Conservation (phyloP, 1,140 invertebrate genomes). For the Rhynchophorus ferrugineus region DNA sequence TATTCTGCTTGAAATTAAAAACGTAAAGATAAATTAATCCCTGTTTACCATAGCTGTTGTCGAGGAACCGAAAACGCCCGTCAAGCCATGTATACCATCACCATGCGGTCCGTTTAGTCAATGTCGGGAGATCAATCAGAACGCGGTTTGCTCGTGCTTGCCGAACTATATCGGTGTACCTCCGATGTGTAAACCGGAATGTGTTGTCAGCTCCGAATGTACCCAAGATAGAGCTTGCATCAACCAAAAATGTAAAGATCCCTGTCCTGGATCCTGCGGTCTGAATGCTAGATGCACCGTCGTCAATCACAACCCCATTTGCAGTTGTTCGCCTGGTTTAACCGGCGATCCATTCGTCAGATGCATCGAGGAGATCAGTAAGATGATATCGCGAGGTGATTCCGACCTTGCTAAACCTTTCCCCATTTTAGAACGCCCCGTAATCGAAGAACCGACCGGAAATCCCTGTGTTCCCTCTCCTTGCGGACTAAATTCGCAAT, state of each 20-base stretch:
- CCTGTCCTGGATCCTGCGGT: conserved; percentile 67
- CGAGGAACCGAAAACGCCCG: conserved; percentile 42
- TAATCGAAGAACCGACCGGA: conserved; percentile 36
- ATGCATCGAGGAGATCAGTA: conserved; percentile 55
- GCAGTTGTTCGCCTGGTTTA: conserved; percentile 59
- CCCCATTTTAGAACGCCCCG: conserved; percentile 43
- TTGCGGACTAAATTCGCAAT: conserved; percentile 74
- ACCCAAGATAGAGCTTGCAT: conserved; percentile 60
- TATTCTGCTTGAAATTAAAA: no score
- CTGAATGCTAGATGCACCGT: conserved; percentile 64
- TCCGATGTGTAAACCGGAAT: conserved; percentile 66
- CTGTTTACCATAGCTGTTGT: conserved; percentile 35
- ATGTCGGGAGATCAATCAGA: conserved; percentile 55
- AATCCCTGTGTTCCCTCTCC: conserved; percentile 69
- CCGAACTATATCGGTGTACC: conserved; percentile 60
- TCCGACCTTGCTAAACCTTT: conserved; percentile 29
- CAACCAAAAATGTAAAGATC: conserved; percentile 68
- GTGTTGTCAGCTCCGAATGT: conserved; percentile 67
- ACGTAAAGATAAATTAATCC: no score
- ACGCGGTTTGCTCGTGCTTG: conserved; percentile 65
- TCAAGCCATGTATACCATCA: conserved; percentile 56
- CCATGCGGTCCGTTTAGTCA: conserved; percentile 65
- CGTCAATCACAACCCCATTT: conserved; percentile 70
- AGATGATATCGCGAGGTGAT: conserved; percentile 28
- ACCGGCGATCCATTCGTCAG: conserved; percentile 66